A percentile compares a stretch with the other conserved stretches of the same genome.
These are phyloP conservation scores for Melitaea athalia DNA, from an alignment of 2,888 invertebrate species.

Conservation along the genomic window DNA sequence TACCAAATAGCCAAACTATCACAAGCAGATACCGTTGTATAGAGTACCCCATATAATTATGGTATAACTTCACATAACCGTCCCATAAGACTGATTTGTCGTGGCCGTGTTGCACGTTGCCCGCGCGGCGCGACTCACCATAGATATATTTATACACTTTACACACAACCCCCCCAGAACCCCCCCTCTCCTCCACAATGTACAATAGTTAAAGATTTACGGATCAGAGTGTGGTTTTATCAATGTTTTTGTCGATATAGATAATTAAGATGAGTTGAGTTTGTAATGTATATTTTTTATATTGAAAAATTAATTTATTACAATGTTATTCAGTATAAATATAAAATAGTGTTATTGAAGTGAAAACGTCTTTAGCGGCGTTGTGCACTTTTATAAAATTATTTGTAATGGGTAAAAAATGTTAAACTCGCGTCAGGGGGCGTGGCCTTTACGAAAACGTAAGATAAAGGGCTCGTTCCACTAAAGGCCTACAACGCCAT, in stretches of 20 bases:
- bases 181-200: conserved; percentile 71
- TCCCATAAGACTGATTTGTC: conserved; percentile 70
- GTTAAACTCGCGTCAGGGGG: no score
- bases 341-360: no score
- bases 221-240: conserved; percentile 60
- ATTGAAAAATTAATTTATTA: neutral
- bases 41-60: neutral
- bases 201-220: conserved; percentile 70
- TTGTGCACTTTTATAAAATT: no score
- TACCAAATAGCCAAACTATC: neutral
- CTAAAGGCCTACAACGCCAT: no score
- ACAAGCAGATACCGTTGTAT: neutral
- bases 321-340: no score
- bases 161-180: conserved; percentile 54
- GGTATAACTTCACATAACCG: conserved; percentile 42
- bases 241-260: conserved; percentile 10
- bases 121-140: conserved; percentile 62
- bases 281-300: neutral
- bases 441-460: no score
- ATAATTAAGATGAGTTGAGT: neutral
- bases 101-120: conserved; percentile 53
- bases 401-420: no score
- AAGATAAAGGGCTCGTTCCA: no score
- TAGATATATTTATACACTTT: conserved; percentile 73
- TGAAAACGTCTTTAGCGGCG: no score